phyloP scores from a whole-genome alignment of 2,113 vertebrate species.

The Malurus alboscapulatus region DNA sequence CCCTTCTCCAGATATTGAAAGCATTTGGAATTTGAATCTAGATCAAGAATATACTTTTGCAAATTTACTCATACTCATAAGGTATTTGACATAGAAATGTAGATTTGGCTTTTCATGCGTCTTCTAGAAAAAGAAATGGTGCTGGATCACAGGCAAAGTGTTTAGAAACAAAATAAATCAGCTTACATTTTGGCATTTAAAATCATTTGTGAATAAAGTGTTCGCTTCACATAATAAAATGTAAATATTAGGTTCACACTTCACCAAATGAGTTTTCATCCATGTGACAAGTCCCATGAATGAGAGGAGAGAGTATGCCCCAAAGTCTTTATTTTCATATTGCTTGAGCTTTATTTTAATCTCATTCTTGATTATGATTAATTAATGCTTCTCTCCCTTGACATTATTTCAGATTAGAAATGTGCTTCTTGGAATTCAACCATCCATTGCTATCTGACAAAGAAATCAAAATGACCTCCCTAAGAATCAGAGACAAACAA shows the following conservation, averaged over 20 bases:
- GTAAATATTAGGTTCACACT: background rate
- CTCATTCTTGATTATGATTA: constrained; percentile 11
- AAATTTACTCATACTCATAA: background rate
- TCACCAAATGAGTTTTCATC: background rate
- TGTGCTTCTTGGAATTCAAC: background rate
- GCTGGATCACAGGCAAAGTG: background rate
- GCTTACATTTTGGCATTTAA: background rate
- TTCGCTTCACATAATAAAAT: background rate
- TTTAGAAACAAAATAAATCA: background rate
- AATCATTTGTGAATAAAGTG: background rate
- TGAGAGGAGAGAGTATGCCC: background rate
- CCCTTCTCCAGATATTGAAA: background rate
- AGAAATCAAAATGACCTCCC: constrained; percentile 6
- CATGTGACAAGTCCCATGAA: background rate
- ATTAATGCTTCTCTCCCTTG: constrained; percentile 22
- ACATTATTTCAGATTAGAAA: background rate
- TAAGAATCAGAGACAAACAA: constrained; percentile 9
- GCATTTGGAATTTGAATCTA: background rate
- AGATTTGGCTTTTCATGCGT: background rate
- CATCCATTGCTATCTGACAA: background rate
- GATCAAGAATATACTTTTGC: background rate
- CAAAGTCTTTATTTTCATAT: constrained; percentile 16
- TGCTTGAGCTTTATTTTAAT: constrained; percentile 48
- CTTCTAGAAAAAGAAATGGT: background rate
- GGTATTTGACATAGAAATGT: background rate